These are phyloP conservation scores for Synergus gifuensis DNA, from an alignment of 2,888 invertebrate species.

Conservation along the genomic window DNA sequence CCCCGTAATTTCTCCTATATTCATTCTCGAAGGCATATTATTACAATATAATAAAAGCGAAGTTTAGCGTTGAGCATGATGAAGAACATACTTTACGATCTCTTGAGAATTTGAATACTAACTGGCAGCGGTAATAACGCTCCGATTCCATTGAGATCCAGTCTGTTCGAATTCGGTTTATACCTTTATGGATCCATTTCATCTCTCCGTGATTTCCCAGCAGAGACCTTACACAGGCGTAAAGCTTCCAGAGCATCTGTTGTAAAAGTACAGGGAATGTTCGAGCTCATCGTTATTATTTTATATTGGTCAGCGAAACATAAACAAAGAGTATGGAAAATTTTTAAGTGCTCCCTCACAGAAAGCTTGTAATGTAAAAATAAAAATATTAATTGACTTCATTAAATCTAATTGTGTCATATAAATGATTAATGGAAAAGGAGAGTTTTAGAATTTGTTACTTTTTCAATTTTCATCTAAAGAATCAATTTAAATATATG, in stretches of 20 bases:
- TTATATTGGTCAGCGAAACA: background rate
- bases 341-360: background rate
- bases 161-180: conserved; percentile 8
- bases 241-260: background rate
- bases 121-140: background rate
- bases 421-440: too few relatives aligned
- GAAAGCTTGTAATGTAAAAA: background rate
- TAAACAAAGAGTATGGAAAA: background rate
- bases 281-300: background rate
- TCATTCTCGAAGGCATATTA: background rate
- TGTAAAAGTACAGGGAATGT: background rate
- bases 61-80: background rate
- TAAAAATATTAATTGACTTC: too few relatives aligned
- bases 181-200: background rate
- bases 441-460: too few relatives aligned
- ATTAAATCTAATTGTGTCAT: too few relatives aligned
- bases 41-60: background rate
- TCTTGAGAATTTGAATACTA: too few relatives aligned
- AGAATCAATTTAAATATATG: too few relatives aligned
- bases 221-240: conserved; percentile 5
- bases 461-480: too few relatives aligned
- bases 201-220: conserved; percentile 9
- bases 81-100: background rate
- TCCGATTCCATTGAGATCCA: background rate
- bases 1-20: background rate